These are phyloP conservation scores for Drosophila willistoni DNA, from an alignment of 1,140 invertebrate species.

Conservation along the genomic window DNA sequence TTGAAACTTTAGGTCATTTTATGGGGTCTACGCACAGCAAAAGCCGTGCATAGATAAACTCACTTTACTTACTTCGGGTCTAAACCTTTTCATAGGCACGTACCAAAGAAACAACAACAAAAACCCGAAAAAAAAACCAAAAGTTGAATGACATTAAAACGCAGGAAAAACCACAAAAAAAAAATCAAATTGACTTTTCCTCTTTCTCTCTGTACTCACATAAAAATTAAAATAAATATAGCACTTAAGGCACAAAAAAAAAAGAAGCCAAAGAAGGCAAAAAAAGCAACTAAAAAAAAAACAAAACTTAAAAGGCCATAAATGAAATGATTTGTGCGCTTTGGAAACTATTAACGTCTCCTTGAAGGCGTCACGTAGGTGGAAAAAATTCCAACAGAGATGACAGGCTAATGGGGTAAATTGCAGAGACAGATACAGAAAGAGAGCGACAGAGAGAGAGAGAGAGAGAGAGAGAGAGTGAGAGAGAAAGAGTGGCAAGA, in stretches of 20 bases:
- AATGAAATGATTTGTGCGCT: slow-evolving; percentile 56
- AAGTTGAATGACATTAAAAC: slow-evolving; percentile 71
- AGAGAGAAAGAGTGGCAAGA: neutral
- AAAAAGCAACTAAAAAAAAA: slow-evolving; percentile 1
- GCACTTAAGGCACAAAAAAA: slow-evolving; percentile 36
- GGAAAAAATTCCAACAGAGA: slow-evolving; percentile 52
- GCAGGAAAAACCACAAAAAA: slow-evolving; percentile 40
- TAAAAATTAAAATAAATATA: slow-evolving; percentile 69
- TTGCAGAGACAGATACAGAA: slow-evolving; percentile 14
- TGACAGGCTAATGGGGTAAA: slow-evolving; percentile 63
- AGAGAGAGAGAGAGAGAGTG: neutral
- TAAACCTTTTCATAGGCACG: slow-evolving; percentile 53
- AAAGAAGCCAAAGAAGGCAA: neutral
- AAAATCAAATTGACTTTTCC: slow-evolving; percentile 35
- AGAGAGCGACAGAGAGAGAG: neutral
- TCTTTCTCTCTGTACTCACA: slow-evolving; percentile 30
- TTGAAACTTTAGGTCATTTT: slow-evolving; percentile 73
- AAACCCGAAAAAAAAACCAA: slow-evolving; percentile 23
- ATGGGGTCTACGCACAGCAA: slow-evolving; percentile 45
- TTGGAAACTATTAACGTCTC: slow-evolving; percentile 61
- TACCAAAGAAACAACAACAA: slow-evolving; percentile 41
- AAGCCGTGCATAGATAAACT: slow-evolving; percentile 61
- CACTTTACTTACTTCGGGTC: slow-evolving; percentile 25
- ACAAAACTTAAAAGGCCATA: slow-evolving; percentile 43
- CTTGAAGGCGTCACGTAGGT: slow-evolving; percentile 71